phyloP scores from a whole-genome alignment of 1,140 invertebrate genomes.

The Drosophila sucinea region DNA sequence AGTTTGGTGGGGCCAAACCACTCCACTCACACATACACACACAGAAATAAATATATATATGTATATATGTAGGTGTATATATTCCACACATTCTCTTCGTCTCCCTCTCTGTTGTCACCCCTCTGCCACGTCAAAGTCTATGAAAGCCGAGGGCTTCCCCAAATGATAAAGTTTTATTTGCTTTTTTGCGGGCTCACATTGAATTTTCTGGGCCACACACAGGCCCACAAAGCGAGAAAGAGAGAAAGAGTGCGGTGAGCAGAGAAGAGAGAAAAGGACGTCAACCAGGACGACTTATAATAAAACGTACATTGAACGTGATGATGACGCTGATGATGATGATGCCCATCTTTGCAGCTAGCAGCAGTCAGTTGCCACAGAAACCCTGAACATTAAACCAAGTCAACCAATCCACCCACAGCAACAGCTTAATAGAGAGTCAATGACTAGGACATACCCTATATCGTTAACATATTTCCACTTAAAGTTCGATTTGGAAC shows the following conservation, averaged over 20 bases:
- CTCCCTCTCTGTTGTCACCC: background rate
- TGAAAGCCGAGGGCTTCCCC: constrained; percentile 78
- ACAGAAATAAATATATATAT: constrained; percentile 24
- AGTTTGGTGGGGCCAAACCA: constrained; percentile 64
- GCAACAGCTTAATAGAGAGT: constrained; percentile 1
- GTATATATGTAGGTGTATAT: constrained; percentile 21
- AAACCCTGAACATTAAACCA: constrained; percentile 61
- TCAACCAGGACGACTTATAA: constrained; percentile 50
- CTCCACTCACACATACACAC: constrained; percentile 48
- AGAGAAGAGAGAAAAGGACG: constrained; percentile 16
- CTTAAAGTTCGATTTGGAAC: too few relatives aligned
- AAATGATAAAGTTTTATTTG: constrained; percentile 81
- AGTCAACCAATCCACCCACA: constrained; percentile 50
- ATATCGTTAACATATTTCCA: background rate
- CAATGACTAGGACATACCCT: constrained; percentile 19
- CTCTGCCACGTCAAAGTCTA: constrained; percentile 51
- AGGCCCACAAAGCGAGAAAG: constrained; percentile 9
- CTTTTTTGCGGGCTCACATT: constrained; percentile 74
- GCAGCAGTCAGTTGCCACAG: constrained; percentile 69
- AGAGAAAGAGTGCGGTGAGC: constrained; percentile 16
- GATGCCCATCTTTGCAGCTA: constrained; percentile 30
- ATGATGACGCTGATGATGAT: constrained; percentile 43
- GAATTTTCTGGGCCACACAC: constrained; percentile 42
- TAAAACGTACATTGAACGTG: constrained; percentile 62
- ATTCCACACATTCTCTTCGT: background rate